Base-by-base conservation (phyloP, 2,888 invertebrate genomes). In the Halocaridina rubra region DNA sequence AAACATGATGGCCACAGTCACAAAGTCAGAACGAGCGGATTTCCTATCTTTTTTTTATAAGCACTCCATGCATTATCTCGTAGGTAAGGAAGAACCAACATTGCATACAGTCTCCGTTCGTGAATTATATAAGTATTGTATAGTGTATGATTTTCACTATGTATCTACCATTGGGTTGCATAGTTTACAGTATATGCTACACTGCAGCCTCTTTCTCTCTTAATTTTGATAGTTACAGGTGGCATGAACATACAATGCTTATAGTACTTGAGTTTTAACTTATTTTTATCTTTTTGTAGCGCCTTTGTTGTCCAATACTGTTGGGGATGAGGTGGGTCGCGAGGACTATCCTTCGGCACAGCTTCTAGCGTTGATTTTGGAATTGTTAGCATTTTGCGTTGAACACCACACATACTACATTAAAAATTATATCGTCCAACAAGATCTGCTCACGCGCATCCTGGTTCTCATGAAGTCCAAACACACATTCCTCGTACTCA, bases 381-480 rank as follows among this genome's bases (percentile, higher is more conserved):
- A 99, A 91, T 93, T 99, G 89, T 92, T 99, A 89, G 96, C 98
- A 59, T 99, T 99, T 92, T 99, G 99, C 92, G 98, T 99, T 74
- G 99, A 99, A 91, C 99, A 99, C 93, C 99, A 99, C 92, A 96
- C 97, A 85, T 98, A 97, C 93, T 97, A 99, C 93, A 98, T 99
- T 92, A 98, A 98, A 91, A 98, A 98, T 91, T 98, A 97, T 92
- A 96, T 98, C 92, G 94, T 99, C 90, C 97, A 97, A 92, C 98
- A 98, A 93, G 98, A 99, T 92, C 93, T 99, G 89, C 93, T 99
- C 89, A 95, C 97, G 91, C 94, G 97, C 91, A 97, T 99, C 91
- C 93, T 99, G 89, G 97, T 98, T 89, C 93, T 99, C 89, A 97
- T 98, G 96, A 96, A 97, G 91, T 98, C 98, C 88, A 96, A 95